These are phyloP conservation scores for Pristionchus entomophagus DNA, from an alignment of 2,888 invertebrate genomes.

Conservation along the genomic window DNA sequence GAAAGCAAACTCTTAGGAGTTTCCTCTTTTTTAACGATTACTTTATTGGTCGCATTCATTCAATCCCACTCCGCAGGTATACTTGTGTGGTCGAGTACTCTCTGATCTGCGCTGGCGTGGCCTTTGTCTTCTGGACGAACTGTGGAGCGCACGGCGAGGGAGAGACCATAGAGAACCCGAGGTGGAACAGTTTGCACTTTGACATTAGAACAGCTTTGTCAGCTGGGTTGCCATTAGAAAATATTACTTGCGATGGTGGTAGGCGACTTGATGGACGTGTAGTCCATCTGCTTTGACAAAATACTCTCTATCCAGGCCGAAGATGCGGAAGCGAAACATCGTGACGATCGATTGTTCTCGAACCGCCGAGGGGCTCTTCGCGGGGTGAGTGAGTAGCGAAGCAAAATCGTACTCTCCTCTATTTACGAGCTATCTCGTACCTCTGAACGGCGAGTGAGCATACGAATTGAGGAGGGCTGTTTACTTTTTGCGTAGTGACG, in stretches of 20 bases:
- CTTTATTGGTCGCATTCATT: too few species aligned
- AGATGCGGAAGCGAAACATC: slow-evolving; percentile 56
- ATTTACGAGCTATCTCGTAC: neutral
- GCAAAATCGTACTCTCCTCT: neutral
- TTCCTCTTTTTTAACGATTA: too few species aligned
- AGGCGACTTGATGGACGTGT: too few species aligned
- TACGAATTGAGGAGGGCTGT: neutral
- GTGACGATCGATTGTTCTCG: slow-evolving; percentile 66
- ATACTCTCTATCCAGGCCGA: too few species aligned
- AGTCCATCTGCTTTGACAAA: too few species aligned
- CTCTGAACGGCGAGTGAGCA: neutral
- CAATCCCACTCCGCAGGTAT: slow-evolving; percentile 52
- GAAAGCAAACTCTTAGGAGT: too few species aligned
- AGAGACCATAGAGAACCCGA: neutral
- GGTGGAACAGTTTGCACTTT: too few species aligned
- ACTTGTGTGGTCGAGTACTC: slow-evolving; percentile 68
- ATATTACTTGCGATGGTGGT: too few species aligned
- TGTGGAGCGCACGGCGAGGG: neutral
- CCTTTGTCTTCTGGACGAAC: slow-evolving; percentile 66
- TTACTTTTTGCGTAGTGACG: neutral
- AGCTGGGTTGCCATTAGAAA: too few species aligned
- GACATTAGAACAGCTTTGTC: too few species aligned
- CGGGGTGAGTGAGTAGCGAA: slow-evolving; percentile 39
- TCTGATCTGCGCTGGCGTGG: slow-evolving; percentile 65
- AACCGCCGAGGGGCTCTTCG: slow-evolving; percentile 64